Evolutionary conservation across 2,113 vertebrate species (phyloP).

Genomic region (Saccopteryx bilineata): DNA sequence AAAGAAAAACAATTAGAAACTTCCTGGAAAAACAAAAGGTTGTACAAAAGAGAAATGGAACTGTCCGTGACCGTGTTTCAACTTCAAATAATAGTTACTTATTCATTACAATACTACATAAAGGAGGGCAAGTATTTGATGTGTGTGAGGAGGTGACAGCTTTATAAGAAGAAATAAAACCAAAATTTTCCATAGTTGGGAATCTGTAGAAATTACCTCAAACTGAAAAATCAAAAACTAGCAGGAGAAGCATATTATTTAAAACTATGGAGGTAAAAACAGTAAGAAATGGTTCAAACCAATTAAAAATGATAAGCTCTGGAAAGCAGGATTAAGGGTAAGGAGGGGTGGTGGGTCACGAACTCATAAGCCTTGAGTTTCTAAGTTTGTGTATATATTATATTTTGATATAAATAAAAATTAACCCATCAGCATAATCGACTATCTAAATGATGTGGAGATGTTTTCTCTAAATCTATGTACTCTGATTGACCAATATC

Average conservation of each 20-base stretch:
- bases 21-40: constrained; percentile 24
- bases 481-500: no score
- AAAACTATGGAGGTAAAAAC: not conserved
- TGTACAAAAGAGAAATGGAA: not conserved
- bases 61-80: not conserved
- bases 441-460: no score
- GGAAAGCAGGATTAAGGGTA: not conserved
- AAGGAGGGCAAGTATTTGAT: not conserved
- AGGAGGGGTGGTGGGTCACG: not conserved
- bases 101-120: not conserved
- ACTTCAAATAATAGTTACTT: constrained; percentile 36
- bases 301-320: not conserved
- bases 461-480: no score
- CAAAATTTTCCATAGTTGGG: not conserved
- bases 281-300: constrained; percentile 32
- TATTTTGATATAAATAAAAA: constrained; percentile 41
- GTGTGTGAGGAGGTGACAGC: not conserved
- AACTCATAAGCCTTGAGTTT: not conserved
- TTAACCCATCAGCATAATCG: not conserved
- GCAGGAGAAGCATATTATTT: not conserved
- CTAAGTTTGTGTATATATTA: not conserved
- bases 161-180: not conserved
- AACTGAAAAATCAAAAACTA: constrained; percentile 18
- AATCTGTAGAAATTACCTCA: not conserved
- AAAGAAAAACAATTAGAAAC: constrained; percentile 44